phyloP scores from a whole-genome alignment of 2,113 vertebrate genomes.

The Fulica atra region DNA sequence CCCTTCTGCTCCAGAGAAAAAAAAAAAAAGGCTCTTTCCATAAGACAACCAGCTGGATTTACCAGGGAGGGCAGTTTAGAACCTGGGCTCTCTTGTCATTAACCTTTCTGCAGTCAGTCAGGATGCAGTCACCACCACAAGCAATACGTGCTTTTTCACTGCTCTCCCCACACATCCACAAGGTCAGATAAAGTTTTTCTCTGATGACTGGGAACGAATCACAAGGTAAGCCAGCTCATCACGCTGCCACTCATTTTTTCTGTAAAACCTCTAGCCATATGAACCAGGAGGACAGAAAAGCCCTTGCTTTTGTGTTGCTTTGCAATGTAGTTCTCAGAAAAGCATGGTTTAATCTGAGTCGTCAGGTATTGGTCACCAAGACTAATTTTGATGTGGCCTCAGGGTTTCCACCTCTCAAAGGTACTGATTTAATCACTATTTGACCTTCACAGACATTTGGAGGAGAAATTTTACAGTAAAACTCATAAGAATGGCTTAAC shows the following conservation, averaged over 20 bases:
- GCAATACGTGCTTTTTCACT: neutral
- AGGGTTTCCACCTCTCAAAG: slow-evolving; percentile 2
- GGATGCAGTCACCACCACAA: neutral
- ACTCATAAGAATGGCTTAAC: neutral
- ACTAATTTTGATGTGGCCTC: slow-evolving; percentile 14
- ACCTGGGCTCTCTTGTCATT: neutral
- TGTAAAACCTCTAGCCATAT: neutral
- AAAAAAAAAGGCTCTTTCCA: neutral
- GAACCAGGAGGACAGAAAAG: neutral
- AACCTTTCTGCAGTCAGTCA: neutral
- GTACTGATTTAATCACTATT: slow-evolving; percentile 33
- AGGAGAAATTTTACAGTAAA: slow-evolving; percentile 15
- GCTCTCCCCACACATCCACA: neutral
- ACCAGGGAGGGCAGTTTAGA: neutral
- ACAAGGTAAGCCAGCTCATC: neutral
- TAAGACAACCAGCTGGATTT: neutral
- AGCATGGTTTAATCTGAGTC: neutral
- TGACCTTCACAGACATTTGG: neutral
- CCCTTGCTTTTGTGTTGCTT: neutral
- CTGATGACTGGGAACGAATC: neutral
- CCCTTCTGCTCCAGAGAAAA: neutral
- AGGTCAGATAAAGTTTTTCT: slow-evolving; percentile 11
- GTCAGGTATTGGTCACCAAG: neutral
- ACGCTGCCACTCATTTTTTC: neutral
- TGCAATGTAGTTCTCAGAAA: neutral